These are phyloP conservation scores for Mesocentrotus franciscanus DNA, from an alignment of 53 echinoderm and acorn worm genomes.

Conservation along the genomic window DNA sequence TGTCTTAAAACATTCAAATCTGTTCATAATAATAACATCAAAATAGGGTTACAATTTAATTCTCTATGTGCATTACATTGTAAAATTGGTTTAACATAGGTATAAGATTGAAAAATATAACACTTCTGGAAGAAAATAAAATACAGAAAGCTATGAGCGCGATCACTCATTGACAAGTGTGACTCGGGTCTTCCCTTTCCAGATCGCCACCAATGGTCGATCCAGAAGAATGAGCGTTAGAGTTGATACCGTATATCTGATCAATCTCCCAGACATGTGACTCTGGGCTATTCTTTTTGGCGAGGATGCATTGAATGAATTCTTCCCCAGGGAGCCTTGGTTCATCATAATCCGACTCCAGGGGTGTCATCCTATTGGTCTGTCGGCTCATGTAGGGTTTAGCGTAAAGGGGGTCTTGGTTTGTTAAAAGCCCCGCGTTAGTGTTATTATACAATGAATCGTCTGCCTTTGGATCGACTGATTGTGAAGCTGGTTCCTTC, in stretches of 20 bases:
- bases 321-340: background rate
- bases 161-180: background rate
- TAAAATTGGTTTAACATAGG: no score
- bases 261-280: background rate
- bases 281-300: no score
- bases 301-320: background rate
- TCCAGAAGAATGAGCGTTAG: background rate
- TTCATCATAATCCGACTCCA: conserved; percentile 27
- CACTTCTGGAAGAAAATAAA: background rate
- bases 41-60: no score
- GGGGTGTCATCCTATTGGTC: background rate
- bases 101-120: no score
- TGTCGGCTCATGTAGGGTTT: background rate
- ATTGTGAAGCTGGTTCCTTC: background rate
- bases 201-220: background rate
- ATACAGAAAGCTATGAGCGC: background rate
- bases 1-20: no score
- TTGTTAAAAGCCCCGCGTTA: background rate
- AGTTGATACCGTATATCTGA: background rate
- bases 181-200: background rate
- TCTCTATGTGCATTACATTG: no score
- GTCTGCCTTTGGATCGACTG: background rate
- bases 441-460: background rate
- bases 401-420: background rate
- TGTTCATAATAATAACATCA: no score